Evolutionary conservation across 1,140 invertebrate genomes (phyloP), one percentile per base, ranked within the genome.

Genomic region (Sycophaga agraensis): DNA sequence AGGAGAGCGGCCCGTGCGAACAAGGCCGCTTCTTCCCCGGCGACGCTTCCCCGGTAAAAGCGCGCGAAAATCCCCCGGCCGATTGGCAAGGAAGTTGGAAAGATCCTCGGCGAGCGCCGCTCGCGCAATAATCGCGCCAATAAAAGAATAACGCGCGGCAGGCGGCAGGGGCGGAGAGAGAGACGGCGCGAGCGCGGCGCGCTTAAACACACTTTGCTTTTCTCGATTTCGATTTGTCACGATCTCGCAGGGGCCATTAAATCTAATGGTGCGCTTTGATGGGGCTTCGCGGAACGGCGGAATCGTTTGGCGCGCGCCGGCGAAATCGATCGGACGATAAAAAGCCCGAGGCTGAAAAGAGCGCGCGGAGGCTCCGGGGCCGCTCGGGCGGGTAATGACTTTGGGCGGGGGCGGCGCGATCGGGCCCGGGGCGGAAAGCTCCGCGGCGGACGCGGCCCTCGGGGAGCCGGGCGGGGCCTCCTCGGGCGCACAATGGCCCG

Each of bases 331-430:
- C 48, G 40, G 6, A 28, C 39, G 17, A 26, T 53, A 59, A 53
- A 59, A 42, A 59, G 16, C 40, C 39, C 28, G 43, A 11, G 14
- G 17, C 16, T 4, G n/a, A n/a, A n/a, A n/a, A n/a, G n/a, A n/a
- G n/a, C n/a, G n/a, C 8, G 17, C 1, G 21, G n/a, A 0, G 39
- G 1, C 37, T 37, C 19, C 5, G 21, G 22, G 16, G 14, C 39
- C 39, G 26, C 24, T 43, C 53, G n/a, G 4, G 43, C 46, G 46
- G 12, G 16, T 59, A 58, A 58, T 58, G 55, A 58, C 55, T 46
- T 43, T 31, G 35, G 5, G 19, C 31, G 22, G 12, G 7, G 3
- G 12, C 31, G 31, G 31, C 19, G 48, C 46, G 21, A 42, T 42
- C 40, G 24, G 14, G n/a, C 7, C 9, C 8, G 7, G 22, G 2